Conservation (phyloP, 2,113 vertebrate genomes). For the Oncorhynchus kisutch region DNA sequence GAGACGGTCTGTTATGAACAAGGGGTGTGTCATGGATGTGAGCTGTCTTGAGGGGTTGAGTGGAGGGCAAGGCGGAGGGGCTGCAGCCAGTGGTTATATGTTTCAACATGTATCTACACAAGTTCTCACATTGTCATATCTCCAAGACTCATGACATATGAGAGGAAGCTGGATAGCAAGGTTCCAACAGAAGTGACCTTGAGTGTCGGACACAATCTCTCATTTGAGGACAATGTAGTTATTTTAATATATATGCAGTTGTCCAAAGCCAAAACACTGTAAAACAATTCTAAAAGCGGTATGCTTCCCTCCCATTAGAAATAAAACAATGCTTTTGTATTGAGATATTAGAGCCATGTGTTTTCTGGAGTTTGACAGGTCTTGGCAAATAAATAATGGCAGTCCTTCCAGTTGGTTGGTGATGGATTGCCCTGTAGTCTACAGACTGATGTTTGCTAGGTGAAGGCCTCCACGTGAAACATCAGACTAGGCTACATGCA, state of each 20-base stretch:
- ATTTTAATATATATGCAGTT: background rate
- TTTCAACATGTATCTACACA: background rate
- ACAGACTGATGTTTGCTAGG: background rate
- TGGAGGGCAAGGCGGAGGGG: too few species aligned
- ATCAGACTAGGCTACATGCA: background rate
- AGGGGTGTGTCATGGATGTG: too few species aligned
- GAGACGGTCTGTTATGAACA: too few species aligned
- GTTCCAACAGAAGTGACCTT: background rate
- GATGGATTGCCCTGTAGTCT: background rate
- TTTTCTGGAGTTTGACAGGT: background rate
- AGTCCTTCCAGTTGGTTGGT: background rate
- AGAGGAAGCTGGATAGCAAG: too few species aligned
- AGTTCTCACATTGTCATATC: too few species aligned
- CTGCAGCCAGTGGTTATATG: constrained; percentile 1
- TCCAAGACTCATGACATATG: too few species aligned
- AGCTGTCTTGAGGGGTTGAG: too few species aligned
- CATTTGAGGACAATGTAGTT: background rate
- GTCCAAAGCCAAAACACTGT: constrained; percentile 1
- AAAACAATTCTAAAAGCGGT: background rate
- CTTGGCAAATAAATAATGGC: background rate
- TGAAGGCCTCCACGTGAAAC: background rate
- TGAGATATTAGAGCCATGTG: background rate
- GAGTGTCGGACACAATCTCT: background rate
- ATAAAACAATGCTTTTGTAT: background rate
- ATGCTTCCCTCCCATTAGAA: background rate